Conservation (phyloP, 2,888 invertebrate species). For the Xestia sexstrigata region DNA sequence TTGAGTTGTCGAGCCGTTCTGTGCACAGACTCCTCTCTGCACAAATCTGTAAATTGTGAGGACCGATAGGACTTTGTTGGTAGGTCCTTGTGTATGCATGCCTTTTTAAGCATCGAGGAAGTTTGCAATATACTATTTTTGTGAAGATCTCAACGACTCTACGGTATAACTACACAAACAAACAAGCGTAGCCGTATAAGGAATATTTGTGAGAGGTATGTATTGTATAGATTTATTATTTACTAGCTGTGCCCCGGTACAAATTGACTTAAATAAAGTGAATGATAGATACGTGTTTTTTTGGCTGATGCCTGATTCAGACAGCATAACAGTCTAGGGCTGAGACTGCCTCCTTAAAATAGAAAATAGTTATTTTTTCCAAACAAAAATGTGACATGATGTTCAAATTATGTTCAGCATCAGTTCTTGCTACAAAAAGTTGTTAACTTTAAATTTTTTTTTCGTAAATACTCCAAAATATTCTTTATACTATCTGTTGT, state of each 20-base stretch:
- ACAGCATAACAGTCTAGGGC: neutral
- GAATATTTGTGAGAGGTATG: neutral
- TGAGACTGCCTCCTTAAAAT: neutral
- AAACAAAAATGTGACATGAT: neutral
- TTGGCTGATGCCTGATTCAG: neutral
- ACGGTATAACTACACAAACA: neutral
- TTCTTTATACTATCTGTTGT: neutral
- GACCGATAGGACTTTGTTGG: neutral
- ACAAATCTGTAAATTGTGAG: neutral
- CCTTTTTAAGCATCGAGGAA: neutral
- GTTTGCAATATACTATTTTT: neutral
- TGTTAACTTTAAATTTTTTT: neutral
- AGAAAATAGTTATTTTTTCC: neutral
- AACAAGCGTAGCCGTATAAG: neutral
- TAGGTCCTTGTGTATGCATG: neutral
- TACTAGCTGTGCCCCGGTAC: neutral
- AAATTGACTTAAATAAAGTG: neutral
- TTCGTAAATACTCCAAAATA: conserved; percentile 1
- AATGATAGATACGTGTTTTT: neutral
- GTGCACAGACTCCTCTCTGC: neutral
- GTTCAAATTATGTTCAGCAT: neutral
- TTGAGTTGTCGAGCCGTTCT: neutral
- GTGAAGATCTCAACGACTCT: neutral
- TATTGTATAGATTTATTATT: neutral
- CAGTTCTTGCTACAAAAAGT: neutral